Evolutionary conservation across 2,888 invertebrate genomes (phyloP).

Genomic region (Ochlodes sylvanus): DNA sequence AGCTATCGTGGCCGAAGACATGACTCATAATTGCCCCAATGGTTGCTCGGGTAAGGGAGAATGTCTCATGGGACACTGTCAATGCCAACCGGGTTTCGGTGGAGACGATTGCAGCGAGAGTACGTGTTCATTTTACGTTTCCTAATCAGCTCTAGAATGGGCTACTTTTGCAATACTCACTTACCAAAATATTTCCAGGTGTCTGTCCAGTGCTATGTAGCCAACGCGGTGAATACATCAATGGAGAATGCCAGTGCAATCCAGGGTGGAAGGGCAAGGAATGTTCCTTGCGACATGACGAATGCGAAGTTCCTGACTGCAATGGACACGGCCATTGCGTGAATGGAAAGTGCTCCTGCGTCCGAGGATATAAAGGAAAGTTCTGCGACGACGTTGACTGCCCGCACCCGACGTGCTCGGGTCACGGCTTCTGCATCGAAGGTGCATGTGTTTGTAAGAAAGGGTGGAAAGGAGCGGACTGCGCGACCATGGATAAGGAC

Average conservation of each 20-base stretch:
- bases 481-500: slow-evolving; percentile 95
- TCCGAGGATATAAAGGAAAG: slow-evolving; percentile 96
- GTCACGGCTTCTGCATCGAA: slow-evolving; percentile 97
- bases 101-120: slow-evolving; percentile 99
- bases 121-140: slow-evolving; percentile 75
- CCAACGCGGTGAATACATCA: slow-evolving; percentile 98
- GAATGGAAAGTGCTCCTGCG: slow-evolving; percentile 97
- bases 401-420: slow-evolving; percentile 96
- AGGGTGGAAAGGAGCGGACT: slow-evolving; percentile 97
- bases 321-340: slow-evolving; percentile 98
- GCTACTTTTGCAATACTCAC: neutral
- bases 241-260: slow-evolving; percentile 98
- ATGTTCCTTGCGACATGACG: slow-evolving; percentile 96
- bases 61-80: slow-evolving; percentile 97
- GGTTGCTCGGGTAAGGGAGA: slow-evolving; percentile 99
- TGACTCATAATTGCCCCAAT: slow-evolving; percentile 97
- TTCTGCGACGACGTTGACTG: slow-evolving; percentile 97
- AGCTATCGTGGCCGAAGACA: slow-evolving; percentile 94
- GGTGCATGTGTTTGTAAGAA: slow-evolving; percentile 98
- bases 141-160: neutral
- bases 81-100: slow-evolving; percentile 98
- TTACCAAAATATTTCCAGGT: slow-evolving; percentile 79
- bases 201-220: slow-evolving; percentile 98
- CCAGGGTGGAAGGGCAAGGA: slow-evolving; percentile 99
- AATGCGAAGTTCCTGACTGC: slow-evolving; percentile 98